Conservation (phyloP, 1,140 invertebrate genomes). For the Penaeus japonicus region DNA sequence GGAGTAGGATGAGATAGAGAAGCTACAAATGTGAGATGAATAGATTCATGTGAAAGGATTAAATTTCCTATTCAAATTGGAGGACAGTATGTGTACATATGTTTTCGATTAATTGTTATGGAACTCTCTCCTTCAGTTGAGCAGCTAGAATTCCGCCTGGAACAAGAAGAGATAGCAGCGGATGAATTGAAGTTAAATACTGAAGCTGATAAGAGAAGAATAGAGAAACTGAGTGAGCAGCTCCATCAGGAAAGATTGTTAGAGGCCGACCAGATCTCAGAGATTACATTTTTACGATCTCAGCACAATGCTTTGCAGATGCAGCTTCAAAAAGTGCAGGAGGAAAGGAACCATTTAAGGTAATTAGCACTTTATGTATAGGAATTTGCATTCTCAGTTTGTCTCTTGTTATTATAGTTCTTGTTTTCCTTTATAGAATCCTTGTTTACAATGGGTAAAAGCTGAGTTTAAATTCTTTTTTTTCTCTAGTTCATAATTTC, state of each 20-base stretch:
- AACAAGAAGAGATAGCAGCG: slow-evolving; percentile 28
- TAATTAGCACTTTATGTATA: neutral
- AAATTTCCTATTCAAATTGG: too few relatives aligned
- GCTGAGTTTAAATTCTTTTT: too few relatives aligned
- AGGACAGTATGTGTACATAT: too few relatives aligned
- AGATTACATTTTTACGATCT: slow-evolving; percentile 32
- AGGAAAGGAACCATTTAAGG: slow-evolving; percentile 25
- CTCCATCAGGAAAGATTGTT: slow-evolving; percentile 18
- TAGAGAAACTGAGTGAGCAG: slow-evolving; percentile 20
- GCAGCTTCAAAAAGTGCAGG: slow-evolving; percentile 29
- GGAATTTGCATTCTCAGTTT: too few relatives aligned
- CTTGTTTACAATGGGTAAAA: too few relatives aligned
- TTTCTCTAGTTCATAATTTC: too few relatives aligned
- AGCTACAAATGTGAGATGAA: too few relatives aligned
- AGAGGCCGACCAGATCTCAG: slow-evolving; percentile 11
- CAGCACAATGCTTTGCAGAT: neutral
- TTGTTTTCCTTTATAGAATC: too few relatives aligned
- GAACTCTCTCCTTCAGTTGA: neutral
- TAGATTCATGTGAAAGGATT: too few relatives aligned
- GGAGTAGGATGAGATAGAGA: too few relatives aligned
- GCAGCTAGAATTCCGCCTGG: slow-evolving; percentile 14
- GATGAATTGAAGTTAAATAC: slow-evolving; percentile 29
- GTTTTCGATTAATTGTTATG: too few relatives aligned
- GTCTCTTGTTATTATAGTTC: neutral
- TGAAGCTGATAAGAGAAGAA: slow-evolving; percentile 25